phyloP scores from a whole-genome alignment of 2,888 invertebrate species.

The Amphipoea oculea region DNA sequence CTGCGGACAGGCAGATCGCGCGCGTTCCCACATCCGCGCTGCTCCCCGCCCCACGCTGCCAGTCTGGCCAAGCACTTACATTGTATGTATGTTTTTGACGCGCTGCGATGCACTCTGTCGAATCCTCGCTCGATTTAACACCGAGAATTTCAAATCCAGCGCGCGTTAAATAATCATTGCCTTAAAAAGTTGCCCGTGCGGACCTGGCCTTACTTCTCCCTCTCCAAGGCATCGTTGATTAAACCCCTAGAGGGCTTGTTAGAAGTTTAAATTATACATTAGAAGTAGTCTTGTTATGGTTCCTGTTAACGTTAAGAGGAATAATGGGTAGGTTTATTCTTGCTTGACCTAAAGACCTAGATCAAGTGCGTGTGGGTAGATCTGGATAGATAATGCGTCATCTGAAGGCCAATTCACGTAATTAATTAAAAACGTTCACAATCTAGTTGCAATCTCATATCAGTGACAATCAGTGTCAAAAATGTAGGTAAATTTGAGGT shows the following conservation, averaged over 20 bases:
- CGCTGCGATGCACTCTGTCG: too few species aligned
- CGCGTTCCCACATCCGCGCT: too few species aligned
- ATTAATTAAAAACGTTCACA: not conserved
- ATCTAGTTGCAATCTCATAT: not conserved
- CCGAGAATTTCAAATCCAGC: not conserved
- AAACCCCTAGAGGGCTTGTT: conserved; percentile 36
- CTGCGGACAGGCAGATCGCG: too few species aligned
- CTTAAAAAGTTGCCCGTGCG: not conserved
- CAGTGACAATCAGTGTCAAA: not conserved
- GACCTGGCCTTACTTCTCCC: not conserved
- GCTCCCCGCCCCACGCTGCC: too few species aligned
- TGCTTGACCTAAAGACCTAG: not conserved
- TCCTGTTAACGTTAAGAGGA: not conserved
- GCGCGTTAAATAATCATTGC: not conserved
- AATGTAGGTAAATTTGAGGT: too few species aligned
- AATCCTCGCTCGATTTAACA: not conserved
- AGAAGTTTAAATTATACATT: conserved; percentile 25
- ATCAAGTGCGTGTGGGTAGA: too few species aligned
- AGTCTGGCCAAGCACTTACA: too few species aligned
- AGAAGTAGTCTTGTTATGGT: not conserved
- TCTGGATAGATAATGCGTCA: not conserved
- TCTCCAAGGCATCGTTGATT: conserved; percentile 16
- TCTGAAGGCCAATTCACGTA: not conserved
- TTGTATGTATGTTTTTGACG: not conserved
- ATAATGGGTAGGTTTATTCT: not conserved